Conservation (phyloP, 2,113 vertebrate species). For the Lagopus leucura region DNA sequence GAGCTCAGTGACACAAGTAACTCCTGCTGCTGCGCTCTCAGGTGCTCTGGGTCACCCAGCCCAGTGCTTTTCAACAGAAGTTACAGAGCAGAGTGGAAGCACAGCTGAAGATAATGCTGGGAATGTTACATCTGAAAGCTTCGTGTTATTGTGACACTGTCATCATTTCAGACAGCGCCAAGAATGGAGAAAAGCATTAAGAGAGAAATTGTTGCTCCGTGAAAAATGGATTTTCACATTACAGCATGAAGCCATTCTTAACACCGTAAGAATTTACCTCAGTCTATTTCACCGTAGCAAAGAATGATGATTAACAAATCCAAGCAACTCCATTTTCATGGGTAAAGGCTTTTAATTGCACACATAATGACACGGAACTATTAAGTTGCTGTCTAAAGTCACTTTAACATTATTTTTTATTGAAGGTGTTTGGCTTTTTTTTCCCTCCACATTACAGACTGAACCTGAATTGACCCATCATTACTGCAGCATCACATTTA, state of each 20-base stretch:
- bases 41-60: neutral
- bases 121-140: neutral
- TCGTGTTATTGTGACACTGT: neutral
- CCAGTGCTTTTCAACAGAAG: neutral
- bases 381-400: conserved; percentile 42
- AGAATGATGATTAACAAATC: conserved; percentile 29
- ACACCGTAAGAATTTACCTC: conserved; percentile 18
- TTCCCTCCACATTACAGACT: conserved; percentile 22
- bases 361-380: neutral
- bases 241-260: neutral
- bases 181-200: neutral
- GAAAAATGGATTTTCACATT: conserved; percentile 16
- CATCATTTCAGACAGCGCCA: neutral
- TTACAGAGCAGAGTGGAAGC: neutral
- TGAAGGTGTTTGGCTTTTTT: neutral
- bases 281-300: conserved; percentile 45
- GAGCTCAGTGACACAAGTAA: neutral
- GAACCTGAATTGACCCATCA: conserved; percentile 55
- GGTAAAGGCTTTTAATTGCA: conserved; percentile 69
- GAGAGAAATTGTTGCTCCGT: neutral
- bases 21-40: neutral
- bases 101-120: neutral
- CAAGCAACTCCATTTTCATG: conserved; percentile 21
- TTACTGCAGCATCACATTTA: conserved; percentile 59
- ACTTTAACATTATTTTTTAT: conserved; percentile 19